Percentiles rank a stretch among this genome's conserved stretches.
Evolutionary conservation across 2,888 invertebrate genomes (phyloP).

Genomic region (Chrysolina oricalcia): DNA sequence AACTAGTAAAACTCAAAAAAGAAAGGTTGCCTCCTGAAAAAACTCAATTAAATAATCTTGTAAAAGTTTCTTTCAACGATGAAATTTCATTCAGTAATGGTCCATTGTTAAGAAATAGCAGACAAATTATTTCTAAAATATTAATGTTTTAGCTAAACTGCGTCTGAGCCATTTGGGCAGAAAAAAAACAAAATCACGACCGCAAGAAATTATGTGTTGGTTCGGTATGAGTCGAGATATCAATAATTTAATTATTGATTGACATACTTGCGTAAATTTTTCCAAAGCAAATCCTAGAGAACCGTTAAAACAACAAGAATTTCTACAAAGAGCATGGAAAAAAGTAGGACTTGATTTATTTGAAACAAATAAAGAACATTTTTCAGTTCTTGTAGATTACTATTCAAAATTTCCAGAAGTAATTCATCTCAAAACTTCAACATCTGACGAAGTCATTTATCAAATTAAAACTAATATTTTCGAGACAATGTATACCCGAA

Average conservation of each 20-base stretch:
- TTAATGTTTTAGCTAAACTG: no score
- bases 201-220: no score
- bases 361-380: conserved; percentile 17
- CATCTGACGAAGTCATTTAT: not conserved
- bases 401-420: not conserved
- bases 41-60: no score
- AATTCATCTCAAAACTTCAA: not conserved
- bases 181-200: no score
- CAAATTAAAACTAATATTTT: conserved; percentile 19
- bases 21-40: no score
- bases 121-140: no score
- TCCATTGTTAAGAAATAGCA: no score
- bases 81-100: no score
- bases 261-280: not conserved
- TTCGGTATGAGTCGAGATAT: no score
- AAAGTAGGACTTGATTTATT: conserved; percentile 5
- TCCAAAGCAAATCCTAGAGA: not conserved
- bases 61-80: not conserved
- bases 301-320: conserved; percentile 1
- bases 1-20: no score
- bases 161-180: no score
- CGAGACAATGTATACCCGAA: conserved; percentile 13
- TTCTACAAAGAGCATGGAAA: conserved; percentile 11
- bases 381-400: not conserved
- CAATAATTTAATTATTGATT: not conserved